Evolutionary conservation across 2,113 vertebrate genomes (phyloP), one percentile per base, ranked within the genome.

Genomic region (Etheostoma cragini): DNA sequence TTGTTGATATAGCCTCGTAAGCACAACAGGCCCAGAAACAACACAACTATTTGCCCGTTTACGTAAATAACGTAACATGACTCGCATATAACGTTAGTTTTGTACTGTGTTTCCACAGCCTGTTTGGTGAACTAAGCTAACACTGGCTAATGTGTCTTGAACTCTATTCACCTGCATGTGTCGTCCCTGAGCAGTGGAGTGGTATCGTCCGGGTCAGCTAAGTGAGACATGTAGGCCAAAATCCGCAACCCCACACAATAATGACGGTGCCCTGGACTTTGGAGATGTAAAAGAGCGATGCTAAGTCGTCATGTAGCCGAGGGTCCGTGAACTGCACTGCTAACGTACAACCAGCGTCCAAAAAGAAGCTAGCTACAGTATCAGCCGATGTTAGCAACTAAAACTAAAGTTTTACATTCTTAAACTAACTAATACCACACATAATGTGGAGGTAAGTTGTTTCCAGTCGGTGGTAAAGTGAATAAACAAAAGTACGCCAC

Each of bases 101-200:
- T 3, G 26, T 3, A 26, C n/a, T n/a, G n/a, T n/a, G n/a, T n/a
- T 22, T 65, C 42, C 10, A 21, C 65, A 46, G 52, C 22, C n/a
- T 49, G 63, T 45, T 68, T 26, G 1, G 49, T 68, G 60, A 72
- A 45, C 60, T 47, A 5, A 21, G 10, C 42, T 42, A 7, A 54
- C 13, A 58, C 8, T 13, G 26, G 24, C 5, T 22, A 1, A 2
- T 35, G 35, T 50, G n/a, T 47, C 4, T 3, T 71, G 64, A 83
- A 71, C 76, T 69, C 46, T 80, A 95, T 94, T 95, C 94, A 98
- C 97, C 97, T 95, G 81, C 22, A 82, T 24, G 83, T 45, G 72
- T 94, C 94, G 57, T 91, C 91, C 54, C 88, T 80, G 10, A 95
- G 86, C 76, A 95, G 33, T 1, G 92, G 91, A 15, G 92, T 92